Evolutionary conservation across 2,797 vertebrate genomes (phyloP), one percentile per base, ranked within the genome.

Genomic region (Peromyscus attwateri): DNA sequence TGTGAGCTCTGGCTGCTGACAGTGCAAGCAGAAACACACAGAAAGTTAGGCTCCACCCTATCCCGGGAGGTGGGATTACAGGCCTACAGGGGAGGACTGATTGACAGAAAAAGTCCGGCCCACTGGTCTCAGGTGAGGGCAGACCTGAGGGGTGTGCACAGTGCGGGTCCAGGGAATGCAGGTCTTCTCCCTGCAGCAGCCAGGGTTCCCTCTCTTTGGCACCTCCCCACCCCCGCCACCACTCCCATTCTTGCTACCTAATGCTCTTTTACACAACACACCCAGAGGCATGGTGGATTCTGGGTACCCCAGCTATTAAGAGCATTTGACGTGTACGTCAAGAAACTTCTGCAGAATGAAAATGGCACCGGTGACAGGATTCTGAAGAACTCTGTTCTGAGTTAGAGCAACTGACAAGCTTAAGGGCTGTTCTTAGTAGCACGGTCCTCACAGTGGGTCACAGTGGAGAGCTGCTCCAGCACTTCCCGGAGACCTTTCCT

Each of bases 331-430:
- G 52, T 75, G 55, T 19, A 62, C 29, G 27, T 75, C 62, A 46
- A 89, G 66, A 88, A 68, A 79, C 16, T 46, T 19, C 79, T 97
- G 88, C 73, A 7, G 13, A 73, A 49, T 52, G 46, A 80, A 85
- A 91, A 92, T 13, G 16, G 34, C 52, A 3, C 27, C 23, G 21
- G 68, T 16, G 31, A 87, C 31, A 37, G 9, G 19, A n/a, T 34
- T 25, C 16, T 0, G 19, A n/a, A 25, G 84, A 34, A 71, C 27
- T 49, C 4, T 3, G 13, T 52, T 62, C 57, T 71, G 60, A 76
- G n/a, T 46, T 68, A 82, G 80, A 52, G n/a, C 4, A 43, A 81
- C 55, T 40, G 43, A 83, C 13, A 84, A 80, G 52, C 43, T 10
- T 37, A 37, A 29, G 14, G 17, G 34, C 34, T n/a, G 29, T n/a